These are phyloP conservation scores for Drosophila melanogaster DNA, from an alignment of 1,140 invertebrate genomes.

Conservation along the genomic window DNA sequence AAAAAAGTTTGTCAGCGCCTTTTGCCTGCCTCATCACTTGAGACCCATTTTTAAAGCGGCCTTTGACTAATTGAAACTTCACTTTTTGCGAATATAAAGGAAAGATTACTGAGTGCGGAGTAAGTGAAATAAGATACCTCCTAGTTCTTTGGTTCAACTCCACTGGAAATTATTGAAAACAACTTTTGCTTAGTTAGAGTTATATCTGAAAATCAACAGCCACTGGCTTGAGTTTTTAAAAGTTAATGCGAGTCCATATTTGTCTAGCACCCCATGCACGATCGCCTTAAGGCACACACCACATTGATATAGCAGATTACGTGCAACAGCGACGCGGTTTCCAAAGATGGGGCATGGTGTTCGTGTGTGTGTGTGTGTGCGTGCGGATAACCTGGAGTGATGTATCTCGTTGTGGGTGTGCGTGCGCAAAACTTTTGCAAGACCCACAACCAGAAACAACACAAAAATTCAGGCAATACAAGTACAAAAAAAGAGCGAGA, in stretches of 20 bases:
- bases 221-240: slow-evolving; percentile 11
- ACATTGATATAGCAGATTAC: slow-evolving; percentile 70
- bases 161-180: no score
- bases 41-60: slow-evolving; percentile 35
- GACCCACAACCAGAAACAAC: slow-evolving; percentile 37
- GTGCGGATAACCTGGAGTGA: slow-evolving; percentile 22
- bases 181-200: no score
- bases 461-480: slow-evolving; percentile 23
- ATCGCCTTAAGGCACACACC: slow-evolving; percentile 65
- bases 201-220: neutral
- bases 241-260: slow-evolving; percentile 14
- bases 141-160: no score
- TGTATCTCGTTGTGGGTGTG: slow-evolving; percentile 46
- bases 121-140: no score
- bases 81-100: slow-evolving; percentile 15
- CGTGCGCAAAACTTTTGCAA: slow-evolving; percentile 67
- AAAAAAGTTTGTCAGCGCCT: slow-evolving; percentile 56
- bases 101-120: neutral
- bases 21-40: slow-evolving; percentile 9
- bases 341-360: neutral
- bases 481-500: slow-evolving; percentile 14
- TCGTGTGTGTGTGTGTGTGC: neutral
- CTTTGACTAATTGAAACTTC: slow-evolving; percentile 65
- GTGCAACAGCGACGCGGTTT: slow-evolving; percentile 55
- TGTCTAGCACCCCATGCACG: slow-evolving; percentile 55